Evolutionary conservation across 2,888 invertebrate genomes (phyloP), one percentile per base, ranked within the genome.

Genomic region (Blastobasis lacticolella): DNA sequence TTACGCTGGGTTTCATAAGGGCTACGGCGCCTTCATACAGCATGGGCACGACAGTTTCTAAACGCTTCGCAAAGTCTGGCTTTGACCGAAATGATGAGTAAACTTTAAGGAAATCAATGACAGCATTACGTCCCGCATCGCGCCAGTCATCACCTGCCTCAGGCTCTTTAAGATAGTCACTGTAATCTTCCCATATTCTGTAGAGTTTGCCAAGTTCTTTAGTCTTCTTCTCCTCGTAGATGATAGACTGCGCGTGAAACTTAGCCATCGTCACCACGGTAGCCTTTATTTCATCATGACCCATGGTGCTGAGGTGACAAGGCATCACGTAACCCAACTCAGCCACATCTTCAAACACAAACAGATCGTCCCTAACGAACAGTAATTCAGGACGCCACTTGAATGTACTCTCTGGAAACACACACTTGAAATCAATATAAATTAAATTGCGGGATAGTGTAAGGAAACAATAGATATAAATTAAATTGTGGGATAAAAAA

Each of bases 211-310:
- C 64, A 3, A 81, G 58, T 66, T 66, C 69, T 56, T 59, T 78
- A 58, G 62, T 78, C 67, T 67, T 86, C 46, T 49, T 78, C 58
- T 82, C 78, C 65, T 90, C 90, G 54, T 75, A 85, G 50, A 89
- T 81, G 10, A 78, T 74, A 0, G 87, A 79, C 40, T 89, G 77
- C 1, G 89, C 83, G 61, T 90, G 90, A 61, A 90, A 89, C 56
- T 63, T 75, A 0, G 90, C 90, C 49, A 90, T 54, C 0, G 84
- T 69, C 59, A 75, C 69, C 5, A 90, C 64, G 36, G 81, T 77
- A 5, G 81, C 74, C 58, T 72, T 74, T 9, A 89, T 67, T 60
- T 88, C 82, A 4, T 82, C 70, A 10, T 81, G 64, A 48, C 73
- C 68, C 56, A 90, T 72, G 3, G 67, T 67, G 1, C 64, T 52